A percentile compares a stretch with the other conserved stretches of the same genome.
These are phyloP conservation scores for Monochamus saltuarius DNA, from an alignment of 1,140 invertebrate genomes.

Conservation along the genomic window DNA sequence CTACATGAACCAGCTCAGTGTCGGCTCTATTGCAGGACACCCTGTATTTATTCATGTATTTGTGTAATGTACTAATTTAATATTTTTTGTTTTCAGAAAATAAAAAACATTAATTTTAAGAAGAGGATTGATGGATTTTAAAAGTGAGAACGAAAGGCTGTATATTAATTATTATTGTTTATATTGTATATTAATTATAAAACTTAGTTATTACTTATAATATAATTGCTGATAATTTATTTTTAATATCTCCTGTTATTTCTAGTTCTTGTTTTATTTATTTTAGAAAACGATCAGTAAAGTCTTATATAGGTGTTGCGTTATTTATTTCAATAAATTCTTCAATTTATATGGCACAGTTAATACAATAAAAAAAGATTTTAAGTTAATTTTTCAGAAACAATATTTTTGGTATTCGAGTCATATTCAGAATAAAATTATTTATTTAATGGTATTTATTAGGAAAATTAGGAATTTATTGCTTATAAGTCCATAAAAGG, in stretches of 20 bases:
- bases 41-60: no score
- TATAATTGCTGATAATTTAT: slow-evolving; percentile 38
- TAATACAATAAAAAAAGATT: no score
- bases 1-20: no score
- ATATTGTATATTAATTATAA: slow-evolving; percentile 47
- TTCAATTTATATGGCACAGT: no score
- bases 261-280: slow-evolving; percentile 21
- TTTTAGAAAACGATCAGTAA: slow-evolving; percentile 10
- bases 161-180: slow-evolving; percentile 46
- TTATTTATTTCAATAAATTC: no score
- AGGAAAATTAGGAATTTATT: no score
- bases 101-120: slow-evolving; percentile 28
- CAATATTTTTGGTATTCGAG: no score
- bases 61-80: neutral
- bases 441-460: no score
- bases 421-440: no score
- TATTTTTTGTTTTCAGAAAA: slow-evolving; percentile 34
- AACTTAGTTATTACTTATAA: slow-evolving; percentile 34
- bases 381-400: no score
- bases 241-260: slow-evolving; percentile 26
- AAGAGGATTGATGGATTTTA: slow-evolving; percentile 29
- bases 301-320: slow-evolving; percentile 1
- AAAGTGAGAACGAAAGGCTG: slow-evolving; percentile 47
- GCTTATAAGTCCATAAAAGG: no score
- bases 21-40: no score